Conservation (phyloP, 2,797 vertebrate genomes). For the Schizothorax lantsangensis region DNA sequence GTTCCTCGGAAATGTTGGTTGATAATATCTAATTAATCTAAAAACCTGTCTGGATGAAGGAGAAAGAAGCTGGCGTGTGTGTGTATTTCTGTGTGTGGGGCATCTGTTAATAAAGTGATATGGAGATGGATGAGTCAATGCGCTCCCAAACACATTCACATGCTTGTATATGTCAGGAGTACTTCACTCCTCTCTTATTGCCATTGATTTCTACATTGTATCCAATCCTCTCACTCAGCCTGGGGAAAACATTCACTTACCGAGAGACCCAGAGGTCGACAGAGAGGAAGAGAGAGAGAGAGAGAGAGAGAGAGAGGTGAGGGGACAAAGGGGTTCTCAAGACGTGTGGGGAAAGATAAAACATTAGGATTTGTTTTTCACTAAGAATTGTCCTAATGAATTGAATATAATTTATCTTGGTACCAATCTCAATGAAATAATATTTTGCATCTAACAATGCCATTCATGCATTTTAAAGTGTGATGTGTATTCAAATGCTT, state of each 20-base stretch:
- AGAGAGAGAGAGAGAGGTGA: background rate
- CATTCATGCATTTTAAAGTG: background rate
- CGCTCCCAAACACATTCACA: constrained; percentile 50
- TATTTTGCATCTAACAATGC: background rate
- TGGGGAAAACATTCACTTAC: constrained; percentile 68
- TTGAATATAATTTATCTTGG: background rate
- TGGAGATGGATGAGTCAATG: constrained; percentile 61
- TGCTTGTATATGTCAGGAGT: constrained; percentile 64
- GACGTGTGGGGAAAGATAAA: background rate
- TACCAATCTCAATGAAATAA: background rate
- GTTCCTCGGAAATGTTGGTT: background rate
- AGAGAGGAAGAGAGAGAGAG: background rate
- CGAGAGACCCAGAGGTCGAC: constrained; percentile 42
- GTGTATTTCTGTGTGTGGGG: constrained; percentile 16
- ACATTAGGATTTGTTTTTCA: background rate
- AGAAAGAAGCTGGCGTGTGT: constrained; percentile 3
- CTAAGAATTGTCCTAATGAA: background rate
- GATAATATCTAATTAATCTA: constrained; percentile 8
- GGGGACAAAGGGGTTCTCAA: background rate
- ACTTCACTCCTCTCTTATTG: constrained; percentile 71
- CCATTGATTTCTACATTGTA: constrained; percentile 72
- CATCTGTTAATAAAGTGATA: constrained; percentile 54
- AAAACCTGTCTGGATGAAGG: constrained; percentile 2
- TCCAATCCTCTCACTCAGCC: constrained; percentile 66
- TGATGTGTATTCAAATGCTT: background rate